phyloP scores from a whole-genome alignment of 2,888 invertebrate genomes.

The Ochlodes sylvanus region DNA sequence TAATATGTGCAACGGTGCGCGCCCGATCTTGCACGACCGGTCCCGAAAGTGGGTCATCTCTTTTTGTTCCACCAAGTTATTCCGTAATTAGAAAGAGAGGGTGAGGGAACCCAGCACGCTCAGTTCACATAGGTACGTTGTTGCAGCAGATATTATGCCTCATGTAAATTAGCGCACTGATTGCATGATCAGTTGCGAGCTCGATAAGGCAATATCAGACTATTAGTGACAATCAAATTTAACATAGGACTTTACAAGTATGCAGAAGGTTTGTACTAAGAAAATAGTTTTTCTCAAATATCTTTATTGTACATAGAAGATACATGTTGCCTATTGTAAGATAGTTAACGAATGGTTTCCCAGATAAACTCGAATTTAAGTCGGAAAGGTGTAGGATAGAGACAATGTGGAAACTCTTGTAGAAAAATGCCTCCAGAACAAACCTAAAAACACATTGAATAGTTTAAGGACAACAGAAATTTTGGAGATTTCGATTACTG shows the following conservation, averaged over 20 bases:
- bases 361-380: no score
- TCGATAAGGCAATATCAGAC: conserved; percentile 28
- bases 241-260: background rate
- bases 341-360: no score
- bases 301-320: no score
- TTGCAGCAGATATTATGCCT: conserved; percentile 51
- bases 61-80: conserved; percentile 83
- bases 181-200: conserved; percentile 35
- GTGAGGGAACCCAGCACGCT: conserved; percentile 54
- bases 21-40: conserved; percentile 83
- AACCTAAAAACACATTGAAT: no score
- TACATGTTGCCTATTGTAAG: no score
- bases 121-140: conserved; percentile 53
- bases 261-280: no score
- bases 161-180: conserved; percentile 51
- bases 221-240: conserved; percentile 26
- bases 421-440: no score
- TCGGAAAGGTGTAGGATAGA: no score
- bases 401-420: no score
- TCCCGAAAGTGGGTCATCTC: conserved; percentile 83
- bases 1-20: conserved; percentile 82
- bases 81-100: conserved; percentile 83
- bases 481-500: no score
- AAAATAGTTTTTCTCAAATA: no score
- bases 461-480: no score